Evolutionary conservation across 2,888 invertebrate genomes (phyloP), one percentile per base, ranked within the genome.

Genomic region (Prionchulus punctatus): DNA sequence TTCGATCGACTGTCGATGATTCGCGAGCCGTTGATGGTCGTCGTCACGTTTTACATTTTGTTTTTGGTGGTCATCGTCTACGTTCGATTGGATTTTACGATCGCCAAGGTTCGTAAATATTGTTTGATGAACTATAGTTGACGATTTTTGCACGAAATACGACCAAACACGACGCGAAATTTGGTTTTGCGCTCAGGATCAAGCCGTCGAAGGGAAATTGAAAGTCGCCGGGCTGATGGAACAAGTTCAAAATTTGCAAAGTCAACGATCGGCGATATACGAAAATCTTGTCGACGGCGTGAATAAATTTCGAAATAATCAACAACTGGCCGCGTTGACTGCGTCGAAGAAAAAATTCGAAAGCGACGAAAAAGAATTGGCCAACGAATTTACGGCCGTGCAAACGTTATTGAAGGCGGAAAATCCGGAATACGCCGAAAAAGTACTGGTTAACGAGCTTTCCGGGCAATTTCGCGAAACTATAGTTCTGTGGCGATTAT

Each of bases 71-170:
- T 94, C 57, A 91, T 98, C 71, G 77, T 94, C 66, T 91, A 90
- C 76, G 87, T 92, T 60, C 80, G 96, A 65, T 78, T 96, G 71
- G 96, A 98, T 77, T 94, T 98, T 76, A 87, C 92, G 57, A 90
- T 96, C 65, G 74, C 76, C 45, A 76, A 76, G 70, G 73, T 72
- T 58, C 58, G 30, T 52, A 42, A 42, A 43, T 57, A 15, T 23
- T 23, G 31, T 53, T n/a, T 23, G n/a, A 43, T 47, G 36, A 28
- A 54, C 25, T 15, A 54, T 27, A 23, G 25, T 43, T 61, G 15
- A 23, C 30, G 53, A 18, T 55, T 48, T 31, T 55, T 30, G 23
- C n/a, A n/a, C n/a, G n/a, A n/a, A n/a, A n/a, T n/a, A n/a, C n/a
- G n/a, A n/a, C n/a, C n/a, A n/a, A n/a, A n/a, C n/a, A n/a, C n/a